Base-by-base conservation (phyloP, 2,797 vertebrate species). In the Argya squamiceps region DNA sequence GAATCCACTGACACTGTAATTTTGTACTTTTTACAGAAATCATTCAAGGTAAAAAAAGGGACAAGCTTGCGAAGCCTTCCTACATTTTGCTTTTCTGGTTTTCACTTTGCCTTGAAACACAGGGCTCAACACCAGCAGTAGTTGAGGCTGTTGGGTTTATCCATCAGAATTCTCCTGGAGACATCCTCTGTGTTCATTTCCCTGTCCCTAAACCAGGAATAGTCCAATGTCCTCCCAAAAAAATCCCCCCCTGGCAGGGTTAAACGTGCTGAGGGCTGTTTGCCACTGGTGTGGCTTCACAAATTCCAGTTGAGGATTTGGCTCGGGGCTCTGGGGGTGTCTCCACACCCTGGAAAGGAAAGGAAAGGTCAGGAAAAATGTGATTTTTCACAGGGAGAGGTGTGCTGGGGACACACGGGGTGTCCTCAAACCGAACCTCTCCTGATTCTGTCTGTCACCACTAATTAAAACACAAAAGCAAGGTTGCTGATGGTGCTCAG, bases 391-490 rank as follows among this genome's bases (percentile, higher is more conserved):
- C n/a, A 2, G 23, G 11, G 15, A 24, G 69, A 69, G 62, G 24
- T 5, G 41, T 0, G 5, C 29, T 32, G 68, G 84, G 69, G 92
- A 43, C 4, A 0, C 0, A 0, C 0, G 0, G 5, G 9, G 2
- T 11, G 15, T 63, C 91, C 27, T 88, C 46, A 75, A 84, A 64
- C 24, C 2, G 0, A 88, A 49, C 77, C 50, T 46, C 84, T 73
- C 73, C 39, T 8, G 41, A 50, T 90, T 79, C 86, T 20, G 2
- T 9, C 87, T 29, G 62, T 80, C 93, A 22, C 60, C 36, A n/a
- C 56, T 80, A 94, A 93, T 96, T 94, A 85, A 79, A 84, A 67
- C 46, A 18, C 69, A 68, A 82, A 60, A 3, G 7, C 63, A 6
- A 71, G 29, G 47, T 41, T 65, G 78, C 50, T 97, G 76, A 93